Evolutionary conservation across 2,113 vertebrate genomes (phyloP).

Genomic region (Trachemys scripta): DNA sequence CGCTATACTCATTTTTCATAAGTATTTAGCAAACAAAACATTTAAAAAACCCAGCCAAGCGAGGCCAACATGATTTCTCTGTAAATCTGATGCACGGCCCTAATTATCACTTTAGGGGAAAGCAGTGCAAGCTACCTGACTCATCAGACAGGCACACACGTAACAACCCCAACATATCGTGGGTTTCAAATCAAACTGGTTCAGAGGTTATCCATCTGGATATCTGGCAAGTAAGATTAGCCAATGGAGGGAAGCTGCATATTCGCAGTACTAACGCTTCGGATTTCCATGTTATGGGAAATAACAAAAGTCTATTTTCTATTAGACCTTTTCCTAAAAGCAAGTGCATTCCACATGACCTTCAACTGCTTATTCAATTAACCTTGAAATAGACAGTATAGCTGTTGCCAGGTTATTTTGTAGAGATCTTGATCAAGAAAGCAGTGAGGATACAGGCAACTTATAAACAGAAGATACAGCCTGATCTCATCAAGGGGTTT

Average conservation of each 20-base stretch:
- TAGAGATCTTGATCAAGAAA: fast-evolving
- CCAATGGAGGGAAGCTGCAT: fast-evolving
- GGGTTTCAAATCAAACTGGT: fast-evolving
- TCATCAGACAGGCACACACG: fast-evolving
- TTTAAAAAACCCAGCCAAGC: fast-evolving
- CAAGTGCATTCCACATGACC: fast-evolving
- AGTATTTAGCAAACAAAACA: neutral
- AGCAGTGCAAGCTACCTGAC: neutral
- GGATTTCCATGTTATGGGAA: fast-evolving
- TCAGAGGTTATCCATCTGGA: fast-evolving
- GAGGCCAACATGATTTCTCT: fast-evolving
- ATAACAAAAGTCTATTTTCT: neutral
- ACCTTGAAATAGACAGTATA: too few species aligned
- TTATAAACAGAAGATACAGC: fast-evolving
- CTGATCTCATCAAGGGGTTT: fast-evolving
- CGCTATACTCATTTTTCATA: neutral
- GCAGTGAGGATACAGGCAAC: fast-evolving
- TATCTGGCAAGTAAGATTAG: fast-evolving
- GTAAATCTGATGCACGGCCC: fast-evolving
- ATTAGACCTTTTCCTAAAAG: neutral
- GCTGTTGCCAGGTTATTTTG: fast-evolving
- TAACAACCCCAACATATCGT: neutral
- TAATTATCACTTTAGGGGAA: neutral
- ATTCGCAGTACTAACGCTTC: neutral
- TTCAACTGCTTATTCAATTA: neutral